Conservation (phyloP, 2,888 invertebrate species). For the Hoplodrina blanda region DNA sequence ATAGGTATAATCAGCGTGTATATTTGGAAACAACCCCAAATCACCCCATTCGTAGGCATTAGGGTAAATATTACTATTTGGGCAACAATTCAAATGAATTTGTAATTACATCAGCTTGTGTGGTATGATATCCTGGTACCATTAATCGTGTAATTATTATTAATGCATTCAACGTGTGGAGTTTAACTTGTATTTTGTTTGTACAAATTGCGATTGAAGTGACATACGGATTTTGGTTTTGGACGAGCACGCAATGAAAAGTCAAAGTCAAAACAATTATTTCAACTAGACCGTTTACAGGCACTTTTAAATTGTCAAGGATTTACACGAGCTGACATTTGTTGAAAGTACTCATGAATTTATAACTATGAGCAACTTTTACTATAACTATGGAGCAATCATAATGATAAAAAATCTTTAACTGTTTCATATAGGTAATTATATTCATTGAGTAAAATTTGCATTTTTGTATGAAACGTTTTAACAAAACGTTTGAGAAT, state of each 20-base stretch:
- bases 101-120: conserved; percentile 47
- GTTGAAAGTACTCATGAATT: no score
- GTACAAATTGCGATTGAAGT: conserved; percentile 10
- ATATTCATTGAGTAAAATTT: no score
- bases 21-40: conserved; percentile 22
- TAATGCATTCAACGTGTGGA: conserved; percentile 46
- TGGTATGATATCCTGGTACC: conserved; percentile 48
- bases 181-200: conserved; percentile 41
- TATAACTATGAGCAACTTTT: no score
- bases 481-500: no score
- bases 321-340: no score
- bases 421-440: no score
- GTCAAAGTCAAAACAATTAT: no score
- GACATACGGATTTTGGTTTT: conserved; percentile 14
- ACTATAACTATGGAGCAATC: no score
- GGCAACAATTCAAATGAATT: conserved; percentile 53
- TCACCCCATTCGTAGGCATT: conserved; percentile 18
- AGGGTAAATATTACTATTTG: conserved; percentile 40
- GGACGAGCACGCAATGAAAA: background rate
- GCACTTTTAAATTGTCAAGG: no score
- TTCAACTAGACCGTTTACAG: no score
- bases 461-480: no score
- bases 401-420: no score
- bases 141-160: conserved; percentile 54
- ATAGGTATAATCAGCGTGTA: background rate